phyloP scores from a whole-genome alignment of 2,797 vertebrate genomes.

The Euthynnus affinis region DNA sequence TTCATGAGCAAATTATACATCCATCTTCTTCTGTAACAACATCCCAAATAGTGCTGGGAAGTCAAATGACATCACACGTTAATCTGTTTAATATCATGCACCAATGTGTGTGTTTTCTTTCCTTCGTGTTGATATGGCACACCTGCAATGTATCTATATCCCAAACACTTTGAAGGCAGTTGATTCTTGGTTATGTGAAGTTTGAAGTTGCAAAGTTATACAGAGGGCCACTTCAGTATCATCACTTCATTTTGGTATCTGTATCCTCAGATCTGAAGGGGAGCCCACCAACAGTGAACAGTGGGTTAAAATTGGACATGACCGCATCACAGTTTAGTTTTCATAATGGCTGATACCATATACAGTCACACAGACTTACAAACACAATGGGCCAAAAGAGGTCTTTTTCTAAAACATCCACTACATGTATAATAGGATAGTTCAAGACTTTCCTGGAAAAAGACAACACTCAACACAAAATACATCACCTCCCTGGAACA shows the following conservation, averaged over 20 bases:
- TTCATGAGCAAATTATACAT: neutral
- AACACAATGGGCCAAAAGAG: constrained; percentile 27
- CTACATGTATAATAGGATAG: neutral
- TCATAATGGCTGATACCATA: constrained; percentile 58
- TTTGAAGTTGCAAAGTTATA: neutral
- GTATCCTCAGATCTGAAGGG: constrained; percentile 52
- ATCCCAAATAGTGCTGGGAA: constrained; percentile 7
- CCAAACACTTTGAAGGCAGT: neutral
- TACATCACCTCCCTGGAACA: constrained; percentile 14
- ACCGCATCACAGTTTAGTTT: constrained; percentile 56
- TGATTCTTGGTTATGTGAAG: constrained; percentile 29
- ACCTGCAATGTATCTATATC: neutral
- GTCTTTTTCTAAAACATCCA: constrained; percentile 41
- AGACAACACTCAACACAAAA: neutral
- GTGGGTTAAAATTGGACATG: constrained; percentile 32
- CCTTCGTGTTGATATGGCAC: constrained; percentile 1
- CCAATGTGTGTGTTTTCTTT: constrained; percentile 6
- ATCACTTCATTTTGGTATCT: constrained; percentile 32
- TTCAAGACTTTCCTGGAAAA: constrained; percentile 33
- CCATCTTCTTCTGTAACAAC: constrained; percentile 15
- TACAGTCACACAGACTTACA: constrained; percentile 58
- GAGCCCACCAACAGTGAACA: constrained; percentile 63
- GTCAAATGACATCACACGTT: constrained; percentile 15
- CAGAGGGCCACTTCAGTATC: constrained; percentile 31
- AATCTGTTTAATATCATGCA: neutral